These are phyloP conservation scores for Poeciliopsis infans DNA, from an alignment of 2,797 vertebrate species.

Conservation along the genomic window DNA sequence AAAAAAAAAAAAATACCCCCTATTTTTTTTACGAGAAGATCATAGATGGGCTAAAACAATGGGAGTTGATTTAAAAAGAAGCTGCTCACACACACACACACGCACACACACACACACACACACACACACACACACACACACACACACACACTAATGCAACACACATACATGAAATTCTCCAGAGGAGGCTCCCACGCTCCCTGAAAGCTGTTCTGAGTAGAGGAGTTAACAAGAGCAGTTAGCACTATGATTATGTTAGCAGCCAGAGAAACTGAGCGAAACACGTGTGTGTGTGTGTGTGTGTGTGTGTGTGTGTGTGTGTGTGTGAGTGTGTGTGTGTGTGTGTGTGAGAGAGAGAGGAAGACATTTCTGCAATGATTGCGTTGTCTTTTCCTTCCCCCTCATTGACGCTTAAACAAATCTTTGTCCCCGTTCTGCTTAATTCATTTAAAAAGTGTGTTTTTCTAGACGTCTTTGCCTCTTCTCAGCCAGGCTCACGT, in stretches of 20 bases:
- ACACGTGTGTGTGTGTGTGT: conserved; percentile 17
- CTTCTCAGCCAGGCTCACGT: conserved; percentile 47
- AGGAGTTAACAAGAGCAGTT: conserved; percentile 80
- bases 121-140: conserved; percentile 21
- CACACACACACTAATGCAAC: not conserved
- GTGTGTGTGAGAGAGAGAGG: not conserved
- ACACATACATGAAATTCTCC: conserved; percentile 64
- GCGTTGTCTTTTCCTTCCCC: conserved; percentile 52
- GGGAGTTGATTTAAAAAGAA: conserved; percentile 50
- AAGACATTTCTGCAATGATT: conserved; percentile 52
- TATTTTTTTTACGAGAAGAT: conserved; percentile 12
- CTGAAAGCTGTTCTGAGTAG: conserved; percentile 73
- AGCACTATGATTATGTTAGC: conserved; percentile 74
- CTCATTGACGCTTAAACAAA: conserved; percentile 42
- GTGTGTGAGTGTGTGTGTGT: conserved; percentile 4
- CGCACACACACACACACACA: not conserved
- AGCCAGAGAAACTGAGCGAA: conserved; percentile 68
- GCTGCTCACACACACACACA: not conserved
- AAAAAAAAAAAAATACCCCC: conserved; percentile 35
- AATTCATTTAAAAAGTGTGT: conserved; percentile 50
- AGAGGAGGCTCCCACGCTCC: conserved; percentile 76
- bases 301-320: conserved; percentile 19
- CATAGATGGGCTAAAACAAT: conserved; percentile 57
- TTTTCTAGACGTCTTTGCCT: conserved; percentile 14
- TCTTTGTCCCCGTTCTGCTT: conserved; percentile 53